Evolutionary conservation across 2,797 vertebrate genomes (phyloP).

Genomic region (Melanotaenia trifasciata): DNA sequence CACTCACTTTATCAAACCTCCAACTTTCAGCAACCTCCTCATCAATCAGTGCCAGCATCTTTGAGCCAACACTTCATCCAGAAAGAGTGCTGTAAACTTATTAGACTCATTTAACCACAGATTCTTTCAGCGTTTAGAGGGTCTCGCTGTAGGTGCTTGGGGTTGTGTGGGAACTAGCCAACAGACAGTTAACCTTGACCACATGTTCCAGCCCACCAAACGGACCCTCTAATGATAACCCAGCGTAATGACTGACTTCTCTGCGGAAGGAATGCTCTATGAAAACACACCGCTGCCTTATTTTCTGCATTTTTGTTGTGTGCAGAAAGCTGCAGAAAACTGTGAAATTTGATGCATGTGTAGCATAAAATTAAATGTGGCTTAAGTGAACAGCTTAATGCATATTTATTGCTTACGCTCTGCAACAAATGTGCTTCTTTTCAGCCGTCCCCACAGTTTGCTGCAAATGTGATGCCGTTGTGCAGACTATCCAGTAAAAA

Average conservation of each 20-base stretch:
- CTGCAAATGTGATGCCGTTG: slow-evolving; percentile 6
- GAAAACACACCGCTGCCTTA: slow-evolving; percentile 40
- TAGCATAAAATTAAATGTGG: not conserved
- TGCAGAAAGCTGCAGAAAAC: slow-evolving; percentile 19
- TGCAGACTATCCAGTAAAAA: slow-evolving; percentile 40
- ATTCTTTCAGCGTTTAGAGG: slow-evolving; percentile 45
- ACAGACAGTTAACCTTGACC: slow-evolving; percentile 83
- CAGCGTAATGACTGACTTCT: slow-evolving; percentile 77
- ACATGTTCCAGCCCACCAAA: slow-evolving; percentile 76
- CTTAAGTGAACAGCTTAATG: slow-evolving; percentile 10
- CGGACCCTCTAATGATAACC: slow-evolving; percentile 77
- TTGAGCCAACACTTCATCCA: slow-evolving; percentile 2
- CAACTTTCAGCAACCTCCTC: not conserved
- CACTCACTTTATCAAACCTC: not conserved
- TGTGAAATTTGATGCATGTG: not conserved
- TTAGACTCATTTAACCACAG: slow-evolving; percentile 38
- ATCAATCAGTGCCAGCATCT: not conserved
- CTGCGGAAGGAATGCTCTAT: slow-evolving; percentile 73
- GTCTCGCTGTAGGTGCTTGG: slow-evolving; percentile 51
- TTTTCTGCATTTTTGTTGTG: slow-evolving; percentile 16
- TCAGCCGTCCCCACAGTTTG: slow-evolving; percentile 1
- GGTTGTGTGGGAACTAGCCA: slow-evolving; percentile 79
- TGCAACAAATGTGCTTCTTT: slow-evolving; percentile 14
- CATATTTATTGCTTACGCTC: not conserved
- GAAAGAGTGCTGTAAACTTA: slow-evolving; percentile 26